Conservation (phyloP, 2,797 vertebrate genomes). For the Schizopygopsis pylzovi region DNA sequence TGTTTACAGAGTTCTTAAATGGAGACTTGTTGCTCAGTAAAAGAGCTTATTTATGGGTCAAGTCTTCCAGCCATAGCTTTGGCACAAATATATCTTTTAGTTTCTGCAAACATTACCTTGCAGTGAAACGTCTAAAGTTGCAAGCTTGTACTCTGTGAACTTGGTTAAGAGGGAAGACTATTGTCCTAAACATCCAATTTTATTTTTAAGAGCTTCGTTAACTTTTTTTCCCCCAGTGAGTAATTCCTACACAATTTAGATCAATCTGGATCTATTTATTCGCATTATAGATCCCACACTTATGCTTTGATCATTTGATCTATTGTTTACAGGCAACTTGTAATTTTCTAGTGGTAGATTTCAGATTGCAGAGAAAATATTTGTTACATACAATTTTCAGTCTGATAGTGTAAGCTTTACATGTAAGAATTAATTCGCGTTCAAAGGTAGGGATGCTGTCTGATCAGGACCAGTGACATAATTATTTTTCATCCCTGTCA, state of each 20-base stretch:
- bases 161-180: not conserved
- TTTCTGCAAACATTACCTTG: not conserved
- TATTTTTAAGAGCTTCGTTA: no score
- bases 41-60: not conserved
- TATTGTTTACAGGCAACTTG: not conserved
- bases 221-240: not conserved
- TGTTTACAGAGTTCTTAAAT: not conserved
- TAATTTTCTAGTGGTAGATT: not conserved
- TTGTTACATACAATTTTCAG: no score
- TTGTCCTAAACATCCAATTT: not conserved
- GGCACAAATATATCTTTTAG: not conserved
- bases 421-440: not conserved
- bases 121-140: not conserved
- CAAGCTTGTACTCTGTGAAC: not conserved
- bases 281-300: not conserved
- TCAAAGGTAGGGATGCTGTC: not conserved
- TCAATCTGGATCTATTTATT: not conserved
- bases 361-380: not conserved
- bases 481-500: conserved; percentile 59
- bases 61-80: not conserved
- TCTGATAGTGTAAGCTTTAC: not conserved
- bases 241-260: not conserved
- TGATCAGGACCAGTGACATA: conserved; percentile 53
- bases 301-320: not conserved
- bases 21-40: conserved; percentile 4